Base-by-base conservation (phyloP, 2,888 invertebrate genomes). In the Macropis europaea region DNA sequence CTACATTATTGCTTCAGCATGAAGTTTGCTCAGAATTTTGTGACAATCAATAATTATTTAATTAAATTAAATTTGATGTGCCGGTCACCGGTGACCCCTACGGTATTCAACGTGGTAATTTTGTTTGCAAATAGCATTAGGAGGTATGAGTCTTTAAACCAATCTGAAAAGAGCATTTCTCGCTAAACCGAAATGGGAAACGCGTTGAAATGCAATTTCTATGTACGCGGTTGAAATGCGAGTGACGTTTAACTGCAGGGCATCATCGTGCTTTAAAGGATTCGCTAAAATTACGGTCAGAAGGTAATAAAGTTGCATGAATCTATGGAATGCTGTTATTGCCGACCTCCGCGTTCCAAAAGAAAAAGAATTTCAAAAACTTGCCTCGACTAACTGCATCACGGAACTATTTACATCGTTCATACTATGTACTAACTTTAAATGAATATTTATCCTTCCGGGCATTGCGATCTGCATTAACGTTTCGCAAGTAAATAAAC, bases 221-320 rank as follows among this genome's bases (percentile, higher is more conserved):
- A 30, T 43, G 30, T 17, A 30, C 47, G 36, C 38, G 13, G 50
- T 30, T 48, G 63, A 70, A 50, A 52, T 64, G 53, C 56, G 34
- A 52, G 61, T 34, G 34, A 45, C 42, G 62, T 54, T 52, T 62
- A 64, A 57, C 60, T 40, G 42, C 47, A 26, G 11, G 13, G 19
- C 40, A 17, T 22, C 38, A 40, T 34, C 54, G 42, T 45, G 54
- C 48, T 76, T 76, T 76, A 68, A 63, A 67, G 67, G 57, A 40
- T 52, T 30, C 56, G 52, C 68, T 68, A 72, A 77, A 77, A 77
- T 77, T 72, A 68, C 71, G 71, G 77, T 63, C 68, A 56, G 66
- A 63, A 45, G 43, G 62, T 67, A 68, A 67, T 76, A 73, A 77
- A 76, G 73, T 77, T 73, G 48, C 61, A 24, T 28, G 70, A 61